Conservation (phyloP, 2,113 vertebrate genomes). For the Percopsis transmontana region DNA sequence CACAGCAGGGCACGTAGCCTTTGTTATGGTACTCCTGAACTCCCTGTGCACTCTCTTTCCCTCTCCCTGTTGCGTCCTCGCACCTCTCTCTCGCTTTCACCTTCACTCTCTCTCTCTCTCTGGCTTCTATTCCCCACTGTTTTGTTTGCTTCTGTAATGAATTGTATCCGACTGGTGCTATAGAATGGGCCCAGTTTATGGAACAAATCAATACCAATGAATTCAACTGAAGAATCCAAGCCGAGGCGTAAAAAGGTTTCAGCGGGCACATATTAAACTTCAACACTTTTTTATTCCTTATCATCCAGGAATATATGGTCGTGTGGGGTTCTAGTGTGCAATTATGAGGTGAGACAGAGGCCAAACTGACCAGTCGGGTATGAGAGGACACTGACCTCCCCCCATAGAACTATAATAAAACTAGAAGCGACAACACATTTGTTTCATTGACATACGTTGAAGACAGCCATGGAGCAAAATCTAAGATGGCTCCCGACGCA, state of each 20-base stretch:
- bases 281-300: too few species aligned
- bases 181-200: conserved; percentile 18
- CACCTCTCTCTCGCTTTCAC: not conserved
- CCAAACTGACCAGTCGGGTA: conserved; percentile 7
- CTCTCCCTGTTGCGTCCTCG: too few species aligned
- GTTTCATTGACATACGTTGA: too few species aligned
- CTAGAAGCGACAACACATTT: too few species aligned
- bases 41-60: too few species aligned
- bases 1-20: not conserved
- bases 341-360: conserved; percentile 12
- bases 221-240: not conserved
- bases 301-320: too few species aligned
- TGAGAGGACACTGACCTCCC: conserved; percentile 4
- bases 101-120: not conserved
- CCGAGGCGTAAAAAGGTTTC: not conserved
- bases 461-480: too few species aligned
- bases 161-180: conserved; percentile 12
- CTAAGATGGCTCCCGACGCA: too few species aligned
- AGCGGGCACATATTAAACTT: too few species aligned
- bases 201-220: conserved; percentile 18
- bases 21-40: not conserved
- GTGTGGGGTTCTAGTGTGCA: too few species aligned
- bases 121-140: not conserved
- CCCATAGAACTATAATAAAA: too few species aligned
- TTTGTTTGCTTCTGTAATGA: conserved; percentile 2